A percentile compares a stretch with the other conserved stretches of the same genome.
These are phyloP conservation scores for Philopotamus ludificatus DNA, from an alignment of 1,140 invertebrate species.

Conservation along the genomic window DNA sequence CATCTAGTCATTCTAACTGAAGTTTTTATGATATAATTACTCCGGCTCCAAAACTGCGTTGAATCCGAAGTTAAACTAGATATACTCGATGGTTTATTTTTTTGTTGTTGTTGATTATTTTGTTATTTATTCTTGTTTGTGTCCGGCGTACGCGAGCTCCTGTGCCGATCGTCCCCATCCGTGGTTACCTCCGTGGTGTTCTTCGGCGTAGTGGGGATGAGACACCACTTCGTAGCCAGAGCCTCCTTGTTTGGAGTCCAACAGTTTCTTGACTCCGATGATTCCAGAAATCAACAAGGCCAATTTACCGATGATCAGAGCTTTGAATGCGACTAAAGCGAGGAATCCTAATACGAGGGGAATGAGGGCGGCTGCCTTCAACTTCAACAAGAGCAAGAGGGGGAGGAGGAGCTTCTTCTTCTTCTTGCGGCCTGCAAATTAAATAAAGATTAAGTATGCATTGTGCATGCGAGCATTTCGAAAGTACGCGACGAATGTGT, in stretches of 20 bases:
- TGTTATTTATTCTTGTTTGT: conserved; percentile 47
- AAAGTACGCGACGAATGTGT: not conserved
- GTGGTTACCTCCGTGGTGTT: conserved; percentile 57
- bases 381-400: conserved; percentile 70
- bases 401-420: conserved; percentile 72
- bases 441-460: no score
- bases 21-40: not conserved
- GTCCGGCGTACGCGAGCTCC: conserved; percentile 65
- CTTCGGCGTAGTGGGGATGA: conserved; percentile 64
- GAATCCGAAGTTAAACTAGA: conserved; percentile 21
- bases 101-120: conserved; percentile 28
- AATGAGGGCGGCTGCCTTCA: conserved; percentile 76
- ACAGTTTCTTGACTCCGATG: conserved; percentile 75
- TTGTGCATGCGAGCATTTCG: not conserved
- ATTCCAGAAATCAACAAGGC: conserved; percentile 73
- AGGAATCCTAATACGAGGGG: conserved; percentile 74
- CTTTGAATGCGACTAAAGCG: conserved; percentile 79
- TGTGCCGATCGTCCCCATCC: conserved; percentile 62
- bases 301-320: conserved; percentile 76
- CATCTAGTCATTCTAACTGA: not conserved
- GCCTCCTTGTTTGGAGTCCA: conserved; percentile 66
- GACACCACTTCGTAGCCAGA: conserved; percentile 73
- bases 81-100: conserved; percentile 25
- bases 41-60: not conserved
- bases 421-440: conserved; percentile 66